Conservation (phyloP, 2,113 vertebrate genomes). For the Martes martes region DNA sequence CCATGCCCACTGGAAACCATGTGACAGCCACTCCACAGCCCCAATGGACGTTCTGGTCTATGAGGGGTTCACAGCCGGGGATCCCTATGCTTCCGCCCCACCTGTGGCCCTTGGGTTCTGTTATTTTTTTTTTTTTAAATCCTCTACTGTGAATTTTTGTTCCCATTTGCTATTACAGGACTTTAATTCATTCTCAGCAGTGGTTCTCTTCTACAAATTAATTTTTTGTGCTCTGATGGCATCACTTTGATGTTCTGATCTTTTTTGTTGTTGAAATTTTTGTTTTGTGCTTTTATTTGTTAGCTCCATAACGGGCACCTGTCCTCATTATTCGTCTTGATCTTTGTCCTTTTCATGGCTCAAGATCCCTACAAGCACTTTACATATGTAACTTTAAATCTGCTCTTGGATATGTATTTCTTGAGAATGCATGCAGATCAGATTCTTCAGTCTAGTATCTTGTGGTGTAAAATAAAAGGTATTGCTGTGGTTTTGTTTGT, state of each 20-base stretch:
- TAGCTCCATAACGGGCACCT: not conserved
- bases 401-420: not conserved
- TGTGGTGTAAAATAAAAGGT: not conserved
- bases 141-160: not conserved
- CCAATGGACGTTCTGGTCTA: not conserved
- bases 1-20: not conserved
- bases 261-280: not conserved
- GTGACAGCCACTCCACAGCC: not conserved
- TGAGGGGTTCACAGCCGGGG: not conserved
- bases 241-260: not conserved
- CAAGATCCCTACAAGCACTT: not conserved
- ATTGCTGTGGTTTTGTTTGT: not conserved
- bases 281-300: not conserved
- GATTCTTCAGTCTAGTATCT: not conserved
- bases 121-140: not conserved
- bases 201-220: not conserved
- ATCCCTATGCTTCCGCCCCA: not conserved
- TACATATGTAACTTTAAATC: not conserved
- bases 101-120: not conserved
- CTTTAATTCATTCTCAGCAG: not conserved
- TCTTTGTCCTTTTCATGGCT: not conserved
- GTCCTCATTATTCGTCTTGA: not conserved
- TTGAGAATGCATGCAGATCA: not conserved
- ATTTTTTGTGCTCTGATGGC: not conserved
- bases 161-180: not conserved